phyloP scores from a whole-genome alignment of 2,797 vertebrate genomes.

The Picus viridis region DNA sequence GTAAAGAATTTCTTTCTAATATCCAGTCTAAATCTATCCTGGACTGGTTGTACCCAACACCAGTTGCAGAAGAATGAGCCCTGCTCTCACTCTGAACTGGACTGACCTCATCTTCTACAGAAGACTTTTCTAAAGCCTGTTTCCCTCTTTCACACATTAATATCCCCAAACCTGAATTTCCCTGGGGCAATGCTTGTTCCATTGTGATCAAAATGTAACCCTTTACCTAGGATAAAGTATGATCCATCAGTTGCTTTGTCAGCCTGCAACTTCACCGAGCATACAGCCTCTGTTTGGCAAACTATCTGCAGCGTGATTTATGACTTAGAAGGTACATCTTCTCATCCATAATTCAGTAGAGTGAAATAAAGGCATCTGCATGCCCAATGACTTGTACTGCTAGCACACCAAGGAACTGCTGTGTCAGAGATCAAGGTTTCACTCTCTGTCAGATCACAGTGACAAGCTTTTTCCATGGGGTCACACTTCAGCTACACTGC shows the following conservation, averaged over 20 bases:
- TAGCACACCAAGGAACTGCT: neutral
- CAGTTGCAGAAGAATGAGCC: neutral
- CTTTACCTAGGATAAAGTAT: neutral
- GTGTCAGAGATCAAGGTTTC: neutral
- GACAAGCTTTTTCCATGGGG: neutral
- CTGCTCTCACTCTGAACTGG: neutral
- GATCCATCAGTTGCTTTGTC: neutral
- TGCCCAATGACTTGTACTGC: neutral
- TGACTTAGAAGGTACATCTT: neutral
- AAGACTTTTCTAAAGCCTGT: neutral
- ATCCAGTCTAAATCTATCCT: no score
- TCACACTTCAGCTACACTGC: neutral
- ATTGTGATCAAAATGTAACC: neutral
- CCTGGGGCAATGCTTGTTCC: neutral
- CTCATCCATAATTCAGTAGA: conserved; percentile 8
- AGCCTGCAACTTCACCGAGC: neutral
- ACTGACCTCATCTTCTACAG: neutral
- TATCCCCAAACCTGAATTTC: neutral
- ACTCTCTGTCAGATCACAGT: rapidly evolving
- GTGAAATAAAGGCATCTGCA: neutral
- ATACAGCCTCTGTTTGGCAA: neutral
- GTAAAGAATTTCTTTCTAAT: no score
- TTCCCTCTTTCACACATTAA: neutral
- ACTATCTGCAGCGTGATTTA: neutral
- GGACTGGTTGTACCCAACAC: no score